Conservation (phyloP, 2,113 vertebrate species). For the Chionodraco myersi region DNA sequence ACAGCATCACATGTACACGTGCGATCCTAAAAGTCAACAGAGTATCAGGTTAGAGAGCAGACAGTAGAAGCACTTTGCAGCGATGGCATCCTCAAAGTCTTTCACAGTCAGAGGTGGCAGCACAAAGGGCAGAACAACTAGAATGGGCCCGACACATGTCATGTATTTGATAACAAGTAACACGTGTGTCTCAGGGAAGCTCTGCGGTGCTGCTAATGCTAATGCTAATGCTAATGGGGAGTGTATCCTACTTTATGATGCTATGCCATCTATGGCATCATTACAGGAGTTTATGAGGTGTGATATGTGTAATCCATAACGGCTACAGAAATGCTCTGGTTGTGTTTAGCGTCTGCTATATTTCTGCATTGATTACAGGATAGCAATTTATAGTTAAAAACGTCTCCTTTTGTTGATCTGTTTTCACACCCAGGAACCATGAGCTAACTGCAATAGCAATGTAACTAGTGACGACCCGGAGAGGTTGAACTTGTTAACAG, state of each 20-base stretch:
- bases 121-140: conserved; percentile 42
- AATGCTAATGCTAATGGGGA: background rate
- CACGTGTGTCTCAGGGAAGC: background rate
- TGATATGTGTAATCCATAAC: conserved; percentile 3
- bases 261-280: background rate
- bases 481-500: conserved; percentile 65
- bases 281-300: conserved; percentile 8
- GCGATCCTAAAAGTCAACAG: conserved; percentile 34
- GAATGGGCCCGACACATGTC: background rate
- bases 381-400: background rate
- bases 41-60: background rate
- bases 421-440: conserved; percentile 45
- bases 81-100: conserved; percentile 63
- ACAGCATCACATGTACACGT: background rate
- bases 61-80: conserved; percentile 50
- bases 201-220: background rate
- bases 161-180: conserved; percentile 17
- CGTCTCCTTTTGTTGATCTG: conserved; percentile 3
- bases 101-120: conserved; percentile 58
- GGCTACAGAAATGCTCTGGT: background rate
- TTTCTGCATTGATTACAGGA: conserved; percentile 7
- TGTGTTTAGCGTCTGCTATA: background rate
- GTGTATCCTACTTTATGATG: background rate
- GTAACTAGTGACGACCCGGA: conserved; percentile 58
- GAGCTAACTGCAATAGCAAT: conserved; percentile 55